These are phyloP conservation scores for Paramisgurnus dabryanus DNA, from an alignment of 2,113 vertebrate species.

Conservation along the genomic window DNA sequence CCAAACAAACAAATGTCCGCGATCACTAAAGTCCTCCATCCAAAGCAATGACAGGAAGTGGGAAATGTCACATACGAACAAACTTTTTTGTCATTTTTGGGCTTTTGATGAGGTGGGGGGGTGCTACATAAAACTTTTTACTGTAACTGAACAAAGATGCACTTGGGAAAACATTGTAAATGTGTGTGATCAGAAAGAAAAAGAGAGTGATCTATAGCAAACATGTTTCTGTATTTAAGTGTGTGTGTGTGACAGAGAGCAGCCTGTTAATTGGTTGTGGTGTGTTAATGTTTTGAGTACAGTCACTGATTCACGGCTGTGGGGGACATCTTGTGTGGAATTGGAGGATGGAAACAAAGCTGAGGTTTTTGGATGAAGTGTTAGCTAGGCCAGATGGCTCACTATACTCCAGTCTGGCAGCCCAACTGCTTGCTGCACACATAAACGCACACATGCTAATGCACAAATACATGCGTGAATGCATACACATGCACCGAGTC, in stretches of 20 bases:
- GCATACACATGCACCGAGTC: constrained; percentile 19
- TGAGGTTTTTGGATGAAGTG: constrained; percentile 57
- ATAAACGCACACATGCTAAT: constrained; percentile 43
- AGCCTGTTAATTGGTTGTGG: constrained; percentile 27
- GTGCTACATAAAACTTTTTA: neutral
- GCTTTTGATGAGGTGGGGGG: neutral
- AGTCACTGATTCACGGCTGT: constrained; percentile 53
- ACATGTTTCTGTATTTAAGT: neutral
- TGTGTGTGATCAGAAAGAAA: constrained; percentile 19
- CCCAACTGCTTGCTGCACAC: constrained; percentile 53
- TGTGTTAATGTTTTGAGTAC: constrained; percentile 44
- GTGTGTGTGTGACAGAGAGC: constrained; percentile 41
- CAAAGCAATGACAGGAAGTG: constrained; percentile 7
- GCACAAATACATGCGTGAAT: constrained; percentile 41
- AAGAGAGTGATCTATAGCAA: constrained; percentile 25
- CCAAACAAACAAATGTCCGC: constrained; percentile 36
- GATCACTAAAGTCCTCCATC: constrained; percentile 34
- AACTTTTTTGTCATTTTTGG: neutral
- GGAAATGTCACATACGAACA: constrained; percentile 16
- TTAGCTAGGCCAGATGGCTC: constrained; percentile 59
- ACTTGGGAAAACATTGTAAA: constrained; percentile 35
- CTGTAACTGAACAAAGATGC: constrained; percentile 42
- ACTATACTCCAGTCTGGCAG: constrained; percentile 59
- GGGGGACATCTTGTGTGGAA: constrained; percentile 55
- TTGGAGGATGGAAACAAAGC: constrained; percentile 60